Conservation (phyloP, 2,797 vertebrate genomes). For the Erethizon dorsatum region DNA sequence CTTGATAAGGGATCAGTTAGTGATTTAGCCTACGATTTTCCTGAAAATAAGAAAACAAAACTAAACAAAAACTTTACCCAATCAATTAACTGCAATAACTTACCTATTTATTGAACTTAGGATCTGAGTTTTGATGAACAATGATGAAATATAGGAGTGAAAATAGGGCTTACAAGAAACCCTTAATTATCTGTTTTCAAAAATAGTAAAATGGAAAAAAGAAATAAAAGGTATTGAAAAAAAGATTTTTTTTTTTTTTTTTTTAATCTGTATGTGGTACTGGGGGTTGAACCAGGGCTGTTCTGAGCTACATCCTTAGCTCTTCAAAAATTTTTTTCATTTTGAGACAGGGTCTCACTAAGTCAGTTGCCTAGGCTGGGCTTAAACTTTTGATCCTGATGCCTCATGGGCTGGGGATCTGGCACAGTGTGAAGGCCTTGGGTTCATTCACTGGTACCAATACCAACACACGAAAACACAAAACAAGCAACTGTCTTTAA, state of each 20-base stretch:
- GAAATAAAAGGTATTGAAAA: neutral
- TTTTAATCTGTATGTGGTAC: neutral
- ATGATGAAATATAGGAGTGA: conserved; percentile 1
- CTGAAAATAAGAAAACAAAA: neutral
- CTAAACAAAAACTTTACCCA: neutral
- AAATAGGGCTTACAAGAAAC: conserved; percentile 62
- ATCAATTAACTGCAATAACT: conserved; percentile 7
- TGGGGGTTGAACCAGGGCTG: neutral
- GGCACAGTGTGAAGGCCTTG: neutral
- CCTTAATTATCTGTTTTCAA: neutral
- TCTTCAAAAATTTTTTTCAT: neutral
- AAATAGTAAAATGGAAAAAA: conserved; percentile 1
- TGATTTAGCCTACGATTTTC: neutral
- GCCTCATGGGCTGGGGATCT: neutral
- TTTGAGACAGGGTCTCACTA: neutral
- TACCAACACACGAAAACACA: neutral
- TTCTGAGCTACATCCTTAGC: neutral
- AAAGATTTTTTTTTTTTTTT: neutral
- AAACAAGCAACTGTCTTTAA: neutral
- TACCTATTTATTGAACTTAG: neutral
- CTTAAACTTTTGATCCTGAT: neutral
- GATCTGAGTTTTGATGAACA: neutral
- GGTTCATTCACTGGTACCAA: neutral
- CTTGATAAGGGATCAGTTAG: neutral
- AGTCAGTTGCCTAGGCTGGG: neutral